Percentiles rank a stretch among this genome's conserved stretches.
These are phyloP conservation scores for Deilephila elpenor DNA, from an alignment of 2,888 invertebrate species.

Conservation along the genomic window DNA sequence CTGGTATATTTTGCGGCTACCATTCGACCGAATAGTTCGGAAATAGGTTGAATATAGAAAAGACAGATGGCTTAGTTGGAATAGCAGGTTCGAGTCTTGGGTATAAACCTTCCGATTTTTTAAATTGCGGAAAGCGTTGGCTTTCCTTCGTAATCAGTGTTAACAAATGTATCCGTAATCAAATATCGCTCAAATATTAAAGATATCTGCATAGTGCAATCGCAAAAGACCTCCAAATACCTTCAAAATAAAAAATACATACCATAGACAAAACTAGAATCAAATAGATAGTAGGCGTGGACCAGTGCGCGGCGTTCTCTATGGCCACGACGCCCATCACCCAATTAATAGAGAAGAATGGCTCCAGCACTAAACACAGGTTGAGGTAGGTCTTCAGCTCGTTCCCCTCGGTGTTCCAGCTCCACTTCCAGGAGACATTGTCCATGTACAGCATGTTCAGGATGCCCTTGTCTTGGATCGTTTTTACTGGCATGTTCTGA, in stretches of 20 bases:
- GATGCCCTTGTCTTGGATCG: conserved; percentile 66
- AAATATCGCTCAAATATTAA: too few species aligned
- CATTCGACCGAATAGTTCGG: too few species aligned
- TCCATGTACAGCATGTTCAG: conserved; percentile 76
- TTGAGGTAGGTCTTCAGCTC: conserved; percentile 86
- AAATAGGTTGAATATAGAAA: too few species aligned
- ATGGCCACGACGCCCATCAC: conserved; percentile 89
- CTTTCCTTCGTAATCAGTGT: too few species aligned
- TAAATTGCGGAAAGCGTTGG: too few species aligned
- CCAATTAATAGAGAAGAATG: conserved; percentile 89
- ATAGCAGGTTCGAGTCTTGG: too few species aligned
- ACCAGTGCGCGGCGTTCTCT: conserved; percentile 87
- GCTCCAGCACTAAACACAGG: conserved; percentile 87
- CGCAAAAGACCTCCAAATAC: too few species aligned
- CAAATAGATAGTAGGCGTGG: conserved; percentile 85
- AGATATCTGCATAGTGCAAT: too few species aligned
- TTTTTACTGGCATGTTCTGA: conserved; percentile 52
- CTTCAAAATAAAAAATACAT: conserved; percentile 45
- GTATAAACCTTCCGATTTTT: too few species aligned
- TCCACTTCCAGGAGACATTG: conserved; percentile 78
- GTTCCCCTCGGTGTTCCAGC: conserved; percentile 80
- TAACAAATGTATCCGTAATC: too few species aligned
- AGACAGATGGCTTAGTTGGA: too few species aligned
- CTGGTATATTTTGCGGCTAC: too few species aligned
- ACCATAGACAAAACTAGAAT: conserved; percentile 85